Base-by-base conservation (phyloP, 2,113 vertebrate species). In the Parotia lawesii region DNA sequence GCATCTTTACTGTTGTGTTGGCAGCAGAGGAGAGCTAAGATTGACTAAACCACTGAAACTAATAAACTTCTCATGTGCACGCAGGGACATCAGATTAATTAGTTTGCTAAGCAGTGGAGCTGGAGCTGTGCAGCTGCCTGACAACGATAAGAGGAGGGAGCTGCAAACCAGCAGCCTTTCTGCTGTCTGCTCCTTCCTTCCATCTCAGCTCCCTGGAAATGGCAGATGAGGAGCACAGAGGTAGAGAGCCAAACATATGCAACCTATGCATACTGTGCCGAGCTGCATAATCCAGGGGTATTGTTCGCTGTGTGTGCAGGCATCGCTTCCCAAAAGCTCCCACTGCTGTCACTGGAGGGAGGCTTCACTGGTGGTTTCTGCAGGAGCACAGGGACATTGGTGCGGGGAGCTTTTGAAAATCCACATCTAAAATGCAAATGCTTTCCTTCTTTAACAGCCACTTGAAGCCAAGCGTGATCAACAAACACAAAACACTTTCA, bases 181-280 rank as follows among this genome's bases (percentile, higher is more conserved):
- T 6, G 42, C 85, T 84, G 53, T 62, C 58, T 65, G 33, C 65
- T 93, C 50, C n/a, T 80, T 85, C 37, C 0, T 64, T 91, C 81
- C 33, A 22, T 85, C 77, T 69, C 73, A 15, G 73, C 91, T 93
- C 58, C 23, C 67, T 85, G 12, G 47, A 75, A 93, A 79, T 77
- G 78, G 65, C 73, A 87, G 73, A 81, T 93, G 87, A 91, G 72
- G 83, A 70, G 79, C 86, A n/a, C 38, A 48, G 76, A 93, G 83
- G 91, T 89, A 91, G 53, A 0, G 7, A 95, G 91, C 89, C 84
- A 91, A 51, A 47, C 51, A 33, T 25, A 23, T 61, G 33, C 92
- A 93, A 56, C 87, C 85, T 82, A 11, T 78, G 93, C 65, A 24
- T 19, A 7, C 67, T 64, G 54, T 15, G 33, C 67, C 6, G 58